Percentiles rank a stretch among this genome's conserved stretches.
These are phyloP conservation scores for Mythimna loreyi DNA, from an alignment of 2,888 invertebrate species.

Conservation along the genomic window DNA sequence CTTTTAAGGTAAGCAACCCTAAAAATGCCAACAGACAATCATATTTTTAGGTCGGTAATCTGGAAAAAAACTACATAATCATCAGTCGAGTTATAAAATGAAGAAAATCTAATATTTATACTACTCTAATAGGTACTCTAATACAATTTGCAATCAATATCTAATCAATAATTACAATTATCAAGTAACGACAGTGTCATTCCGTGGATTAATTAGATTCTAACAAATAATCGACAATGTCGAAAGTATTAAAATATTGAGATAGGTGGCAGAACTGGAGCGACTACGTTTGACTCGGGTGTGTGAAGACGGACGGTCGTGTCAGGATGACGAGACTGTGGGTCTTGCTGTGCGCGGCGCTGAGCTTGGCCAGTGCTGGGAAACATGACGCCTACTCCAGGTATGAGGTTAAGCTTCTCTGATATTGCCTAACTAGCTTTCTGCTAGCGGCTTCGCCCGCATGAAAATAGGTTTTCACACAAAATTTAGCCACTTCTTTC, in stretches of 20 bases:
- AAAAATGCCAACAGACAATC: too few species aligned
- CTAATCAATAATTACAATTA: background rate
- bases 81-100: background rate
- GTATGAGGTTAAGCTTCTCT: conserved; percentile 4
- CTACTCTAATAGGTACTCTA: too few species aligned
- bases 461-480: too few species aligned
- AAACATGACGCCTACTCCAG: conserved; percentile 36
- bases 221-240: background rate
- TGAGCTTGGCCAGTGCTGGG: conserved; percentile 32
- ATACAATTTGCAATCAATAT: background rate
- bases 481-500: too few species aligned
- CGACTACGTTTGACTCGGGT: background rate
- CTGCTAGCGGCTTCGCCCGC: too few species aligned
- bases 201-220: conserved; percentile 15
- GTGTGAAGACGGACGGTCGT: background rate
- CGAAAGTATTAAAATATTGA: conserved; percentile 4
- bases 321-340: conserved; percentile 2
- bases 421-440: too few species aligned
- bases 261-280: conserved; percentile 12
- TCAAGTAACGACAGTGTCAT: conserved; percentile 8
- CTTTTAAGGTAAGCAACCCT: too few species aligned
- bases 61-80: background rate
- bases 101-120: too few species aligned
- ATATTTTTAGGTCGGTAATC: background rate
- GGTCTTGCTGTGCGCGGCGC: conserved; percentile 18